Evolutionary conservation across 2,888 invertebrate genomes (phyloP).

Genomic region (Chymomyza caudatula): DNA sequence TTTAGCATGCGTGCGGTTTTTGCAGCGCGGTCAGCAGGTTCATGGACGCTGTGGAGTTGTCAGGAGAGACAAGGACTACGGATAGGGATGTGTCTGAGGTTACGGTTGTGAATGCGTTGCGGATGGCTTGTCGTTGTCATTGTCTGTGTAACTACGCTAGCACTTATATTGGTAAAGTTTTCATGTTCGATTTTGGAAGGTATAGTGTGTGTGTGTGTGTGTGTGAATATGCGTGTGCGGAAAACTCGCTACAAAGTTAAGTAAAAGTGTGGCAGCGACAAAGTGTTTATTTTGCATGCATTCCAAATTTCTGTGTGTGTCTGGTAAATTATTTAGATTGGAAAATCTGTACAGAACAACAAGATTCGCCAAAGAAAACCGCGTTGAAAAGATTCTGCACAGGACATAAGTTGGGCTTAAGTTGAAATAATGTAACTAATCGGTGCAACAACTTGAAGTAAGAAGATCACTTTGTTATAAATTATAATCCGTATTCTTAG

Average conservation of each 20-base stretch:
- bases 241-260: constrained; percentile 35
- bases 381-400: neutral
- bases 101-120: neutral
- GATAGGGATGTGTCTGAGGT: neutral
- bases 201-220: neutral
- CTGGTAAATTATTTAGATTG: constrained; percentile 68
- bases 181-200: constrained; percentile 42
- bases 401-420: neutral
- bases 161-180: constrained; percentile 60
- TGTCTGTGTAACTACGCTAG: neutral
- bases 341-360: constrained; percentile 34
- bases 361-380: constrained; percentile 14
- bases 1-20: constrained; percentile 62
- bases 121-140: neutral
- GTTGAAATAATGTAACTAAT: neutral
- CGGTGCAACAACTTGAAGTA: neutral
- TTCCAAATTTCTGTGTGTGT: constrained; percentile 40
- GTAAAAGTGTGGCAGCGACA: constrained; percentile 39
- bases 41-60: neutral
- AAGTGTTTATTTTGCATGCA: constrained; percentile 51
- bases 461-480: constrained; percentile 2
- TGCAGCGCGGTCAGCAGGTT: constrained; percentile 53
- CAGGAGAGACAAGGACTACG: constrained; percentile 19
- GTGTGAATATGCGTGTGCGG: neutral
- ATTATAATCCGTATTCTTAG: no score